These are phyloP conservation scores for Sarcophaga peregrina DNA, from an alignment of 1,140 invertebrate species.

Conservation along the genomic window DNA sequence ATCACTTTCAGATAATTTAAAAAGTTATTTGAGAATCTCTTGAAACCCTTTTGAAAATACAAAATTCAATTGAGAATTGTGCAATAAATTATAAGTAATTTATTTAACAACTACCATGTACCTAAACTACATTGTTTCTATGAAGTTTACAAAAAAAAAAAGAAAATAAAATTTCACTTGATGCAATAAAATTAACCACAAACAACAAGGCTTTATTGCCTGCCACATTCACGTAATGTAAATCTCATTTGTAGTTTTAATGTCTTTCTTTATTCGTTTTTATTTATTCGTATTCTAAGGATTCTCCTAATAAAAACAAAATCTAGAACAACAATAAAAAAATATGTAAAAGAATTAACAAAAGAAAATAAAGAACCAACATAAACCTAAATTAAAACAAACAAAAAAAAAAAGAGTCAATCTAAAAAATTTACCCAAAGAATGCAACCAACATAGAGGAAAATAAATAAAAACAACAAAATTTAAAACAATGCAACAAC, in stretches of 20 bases:
- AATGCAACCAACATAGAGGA: neutral
- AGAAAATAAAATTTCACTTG: neutral
- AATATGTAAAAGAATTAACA: conserved; percentile 7
- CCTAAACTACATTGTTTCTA: too few relatives aligned
- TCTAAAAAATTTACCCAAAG: neutral
- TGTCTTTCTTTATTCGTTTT: conserved; percentile 11
- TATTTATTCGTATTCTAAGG: neutral
- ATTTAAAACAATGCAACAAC: conserved; percentile 3
- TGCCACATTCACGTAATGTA: neutral
- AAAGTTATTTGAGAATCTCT: too few relatives aligned
- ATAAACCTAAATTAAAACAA: conserved; percentile 7
- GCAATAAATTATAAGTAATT: too few relatives aligned
- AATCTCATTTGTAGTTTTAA: neutral
- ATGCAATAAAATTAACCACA: neutral
- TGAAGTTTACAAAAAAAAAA: neutral
- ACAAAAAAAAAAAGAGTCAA: neutral
- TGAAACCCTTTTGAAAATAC: too few relatives aligned
- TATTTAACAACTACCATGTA: too few relatives aligned
- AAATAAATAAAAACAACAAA: neutral
- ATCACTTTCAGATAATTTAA: too few relatives aligned
- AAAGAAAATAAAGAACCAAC: neutral
- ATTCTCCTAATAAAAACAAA: neutral
- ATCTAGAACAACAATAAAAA: neutral
- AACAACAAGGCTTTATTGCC: neutral
- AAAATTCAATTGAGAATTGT: too few relatives aligned